These are phyloP conservation scores for Choreutis nemorana DNA, from an alignment of 2,888 invertebrate genomes.

Conservation along the genomic window DNA sequence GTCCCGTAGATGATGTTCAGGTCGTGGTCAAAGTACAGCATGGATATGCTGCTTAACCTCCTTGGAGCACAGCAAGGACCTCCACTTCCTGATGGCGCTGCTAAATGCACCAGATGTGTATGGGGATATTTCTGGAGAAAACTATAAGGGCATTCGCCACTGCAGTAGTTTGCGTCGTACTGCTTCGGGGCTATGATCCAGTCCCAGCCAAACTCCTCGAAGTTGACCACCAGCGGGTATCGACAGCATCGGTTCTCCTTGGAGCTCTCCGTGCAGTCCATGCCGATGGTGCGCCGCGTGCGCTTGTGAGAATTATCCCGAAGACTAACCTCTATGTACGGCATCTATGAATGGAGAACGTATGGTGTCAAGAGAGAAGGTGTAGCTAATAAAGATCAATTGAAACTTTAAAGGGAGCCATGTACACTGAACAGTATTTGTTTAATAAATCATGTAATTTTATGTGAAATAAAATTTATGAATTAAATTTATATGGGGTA, in stretches of 20 bases:
- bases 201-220: constrained; percentile 96
- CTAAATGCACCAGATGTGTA: constrained; percentile 86
- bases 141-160: constrained; percentile 91
- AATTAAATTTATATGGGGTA: no score
- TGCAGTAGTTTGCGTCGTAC: constrained; percentile 96
- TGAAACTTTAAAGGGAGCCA: no score
- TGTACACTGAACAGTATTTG: no score
- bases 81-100: constrained; percentile 76
- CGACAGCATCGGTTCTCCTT: constrained; percentile 91
- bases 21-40: constrained; percentile 92
- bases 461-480: no score
- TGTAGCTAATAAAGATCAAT: no score
- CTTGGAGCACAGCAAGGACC: constrained; percentile 94
- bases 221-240: constrained; percentile 92
- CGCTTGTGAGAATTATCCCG: constrained; percentile 66
- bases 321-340: constrained; percentile 60
- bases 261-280: constrained; percentile 84
- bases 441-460: no score
- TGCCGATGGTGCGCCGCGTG: constrained; percentile 78
- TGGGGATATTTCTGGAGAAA: constrained; percentile 88
- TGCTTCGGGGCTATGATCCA: constrained; percentile 96
- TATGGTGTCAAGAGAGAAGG: no score
- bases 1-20: constrained; percentile 87
- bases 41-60: constrained; percentile 85
- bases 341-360: constrained; percentile 60